Evolutionary conservation across 2,797 vertebrate species (phyloP).

Genomic region (Brachyrhaphis roseni): DNA sequence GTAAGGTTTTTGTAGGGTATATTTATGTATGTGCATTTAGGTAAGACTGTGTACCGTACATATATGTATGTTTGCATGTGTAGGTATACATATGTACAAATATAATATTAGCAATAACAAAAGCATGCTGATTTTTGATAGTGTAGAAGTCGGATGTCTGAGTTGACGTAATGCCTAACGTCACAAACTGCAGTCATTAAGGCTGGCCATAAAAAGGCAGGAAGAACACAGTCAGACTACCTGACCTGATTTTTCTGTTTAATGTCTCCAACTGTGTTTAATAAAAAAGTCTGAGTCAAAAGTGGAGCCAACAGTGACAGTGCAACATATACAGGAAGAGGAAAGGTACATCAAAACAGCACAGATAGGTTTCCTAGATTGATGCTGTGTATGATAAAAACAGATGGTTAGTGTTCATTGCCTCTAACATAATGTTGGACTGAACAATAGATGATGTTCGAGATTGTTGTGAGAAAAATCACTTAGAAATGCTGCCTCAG

Average conservation of each 20-base stretch:
- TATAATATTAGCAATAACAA: neutral
- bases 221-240: constrained; percentile 19
- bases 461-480: neutral
- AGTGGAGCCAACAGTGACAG: constrained; percentile 22
- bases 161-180: constrained; percentile 13
- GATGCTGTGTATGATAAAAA: constrained; percentile 6
- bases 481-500: neutral
- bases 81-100: neutral
- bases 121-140: neutral
- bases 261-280: constrained; percentile 46
- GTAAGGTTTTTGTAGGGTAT: neutral
- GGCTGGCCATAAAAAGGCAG: constrained; percentile 10
- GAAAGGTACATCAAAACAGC: constrained; percentile 24
- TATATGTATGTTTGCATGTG: neutral
- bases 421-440: neutral
- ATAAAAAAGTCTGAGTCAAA: constrained; percentile 21
- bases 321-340: constrained; percentile 4
- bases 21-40: neutral
- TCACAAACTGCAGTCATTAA: constrained; percentile 18
- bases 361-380: constrained; percentile 24
- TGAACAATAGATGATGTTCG: neutral
- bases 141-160: neutral
- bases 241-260: constrained; percentile 48
- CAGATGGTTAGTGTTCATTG: neutral
- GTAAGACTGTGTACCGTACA: neutral